Conservation (phyloP, 2,797 vertebrate species). For the Salmo trutta region DNA sequence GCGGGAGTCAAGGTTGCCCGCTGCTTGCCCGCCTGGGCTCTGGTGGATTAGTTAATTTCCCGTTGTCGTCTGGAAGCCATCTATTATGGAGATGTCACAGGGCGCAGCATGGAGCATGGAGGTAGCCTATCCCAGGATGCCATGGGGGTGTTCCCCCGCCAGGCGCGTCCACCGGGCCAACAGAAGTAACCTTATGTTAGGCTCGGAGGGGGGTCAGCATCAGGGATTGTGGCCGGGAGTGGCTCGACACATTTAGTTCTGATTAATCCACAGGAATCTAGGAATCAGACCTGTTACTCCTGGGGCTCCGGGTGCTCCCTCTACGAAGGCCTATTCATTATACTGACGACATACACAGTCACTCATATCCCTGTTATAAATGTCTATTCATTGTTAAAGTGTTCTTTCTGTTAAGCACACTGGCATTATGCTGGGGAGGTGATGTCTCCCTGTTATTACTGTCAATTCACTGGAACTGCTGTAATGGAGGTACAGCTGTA, state of each 20-base stretch:
- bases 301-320: no score
- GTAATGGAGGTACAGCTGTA: no score
- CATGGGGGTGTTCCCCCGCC: neutral
- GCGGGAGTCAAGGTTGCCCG: neutral
- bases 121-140: neutral
- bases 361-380: no score
- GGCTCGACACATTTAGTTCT: neutral
- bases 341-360: no score
- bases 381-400: no score
- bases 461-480: no score
- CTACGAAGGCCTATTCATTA: no score
- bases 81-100: conserved; percentile 6
- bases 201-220: neutral
- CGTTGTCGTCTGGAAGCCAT: neutral
- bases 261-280: neutral
- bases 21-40: neutral
- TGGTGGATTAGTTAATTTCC: neutral
- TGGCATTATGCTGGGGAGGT: no score
- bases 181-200: neutral
- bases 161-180: neutral
- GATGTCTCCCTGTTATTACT: no score
- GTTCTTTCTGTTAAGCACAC: no score
- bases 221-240: neutral
- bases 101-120: neutral
- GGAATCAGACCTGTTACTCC: neutral